Conservation (phyloP, 2,888 invertebrate genomes). For the Ommatoiulus sabulosus region DNA sequence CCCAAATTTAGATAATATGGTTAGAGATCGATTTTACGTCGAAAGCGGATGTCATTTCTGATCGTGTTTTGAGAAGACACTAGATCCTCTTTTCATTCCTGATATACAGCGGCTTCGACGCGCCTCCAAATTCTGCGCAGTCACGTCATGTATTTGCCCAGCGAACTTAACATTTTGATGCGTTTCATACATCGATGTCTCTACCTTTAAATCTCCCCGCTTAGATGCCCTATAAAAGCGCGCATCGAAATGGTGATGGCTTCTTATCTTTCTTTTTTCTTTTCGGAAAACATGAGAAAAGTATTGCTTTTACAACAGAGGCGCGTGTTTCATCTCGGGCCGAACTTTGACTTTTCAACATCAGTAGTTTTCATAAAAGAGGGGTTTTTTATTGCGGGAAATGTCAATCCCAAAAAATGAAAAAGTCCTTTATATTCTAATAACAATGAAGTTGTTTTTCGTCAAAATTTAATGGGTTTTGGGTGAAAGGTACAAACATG, state of each 20-base stretch:
- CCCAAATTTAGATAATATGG: slow-evolving; percentile 49
- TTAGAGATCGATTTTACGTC: slow-evolving; percentile 54
- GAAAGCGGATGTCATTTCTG: slow-evolving; percentile 51
- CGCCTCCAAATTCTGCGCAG: slow-evolving; percentile 25
- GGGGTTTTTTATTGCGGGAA: slow-evolving; percentile 13
- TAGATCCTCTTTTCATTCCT: slow-evolving; percentile 41
- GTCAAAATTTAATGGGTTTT: slow-evolving; percentile 45
- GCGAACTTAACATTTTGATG: slow-evolving; percentile 38
- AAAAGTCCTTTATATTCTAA: slow-evolving; percentile 18
- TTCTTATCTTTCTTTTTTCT: slow-evolving; percentile 21
- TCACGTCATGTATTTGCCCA: slow-evolving; percentile 42
- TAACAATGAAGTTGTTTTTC: slow-evolving; percentile 42
- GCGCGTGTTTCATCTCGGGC: neutral
- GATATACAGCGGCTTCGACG: neutral
- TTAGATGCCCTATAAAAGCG: slow-evolving; percentile 38
- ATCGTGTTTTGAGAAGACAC: slow-evolving; percentile 50
- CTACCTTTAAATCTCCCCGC: slow-evolving; percentile 28
- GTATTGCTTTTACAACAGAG: slow-evolving; percentile 22
- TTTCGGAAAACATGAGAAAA: slow-evolving; percentile 5
- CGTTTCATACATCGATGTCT: slow-evolving; percentile 32
- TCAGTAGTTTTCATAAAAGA: slow-evolving; percentile 42
- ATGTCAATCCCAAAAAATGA: slow-evolving; percentile 37
- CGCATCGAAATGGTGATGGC: slow-evolving; percentile 37
- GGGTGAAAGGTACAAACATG: neutral
- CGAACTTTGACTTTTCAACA: slow-evolving; percentile 27